phyloP scores from a whole-genome alignment of 92 coral and sea anemone genomes.

The Pocillopora meandrina region DNA sequence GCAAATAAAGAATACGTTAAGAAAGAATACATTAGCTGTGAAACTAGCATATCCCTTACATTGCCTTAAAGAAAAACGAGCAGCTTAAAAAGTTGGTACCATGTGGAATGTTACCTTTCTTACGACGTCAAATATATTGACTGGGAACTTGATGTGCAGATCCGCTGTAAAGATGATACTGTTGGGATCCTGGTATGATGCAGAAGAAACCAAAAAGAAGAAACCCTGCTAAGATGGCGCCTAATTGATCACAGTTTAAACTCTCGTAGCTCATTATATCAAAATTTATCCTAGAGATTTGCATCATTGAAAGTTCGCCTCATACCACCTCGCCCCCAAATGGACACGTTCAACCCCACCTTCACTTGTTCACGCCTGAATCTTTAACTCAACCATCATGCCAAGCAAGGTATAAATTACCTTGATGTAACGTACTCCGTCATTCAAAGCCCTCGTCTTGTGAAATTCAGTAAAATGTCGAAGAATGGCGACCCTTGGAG shows the following conservation, averaged over 20 bases:
- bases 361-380: neutral
- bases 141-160: constrained; percentile 65
- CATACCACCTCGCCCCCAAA: neutral
- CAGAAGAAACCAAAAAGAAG: neutral
- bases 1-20: neutral
- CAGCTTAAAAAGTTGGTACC: too few relatives aligned
- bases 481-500: constrained; percentile 44
- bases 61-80: too few relatives aligned
- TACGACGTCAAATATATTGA: constrained; percentile 59
- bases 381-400: too few relatives aligned
- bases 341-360: neutral
- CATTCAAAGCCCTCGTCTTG: constrained; percentile 69
- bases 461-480: constrained; percentile 46
- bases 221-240: neutral
- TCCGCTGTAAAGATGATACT: constrained; percentile 73
- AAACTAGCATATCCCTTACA: too few relatives aligned
- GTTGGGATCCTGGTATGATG: constrained; percentile 54
- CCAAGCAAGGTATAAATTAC: constrained; percentile 9
- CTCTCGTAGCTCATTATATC: too few relatives aligned
- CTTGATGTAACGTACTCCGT: constrained; percentile 60
- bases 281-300: too few relatives aligned
- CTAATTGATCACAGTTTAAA: too few relatives aligned
- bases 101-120: constrained; percentile 49
- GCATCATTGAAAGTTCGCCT: too few relatives aligned
- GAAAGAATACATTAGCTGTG: too few relatives aligned